These are phyloP conservation scores for Dasyornis broadbenti DNA, from an alignment of 2,113 vertebrate genomes.

Conservation along the genomic window DNA sequence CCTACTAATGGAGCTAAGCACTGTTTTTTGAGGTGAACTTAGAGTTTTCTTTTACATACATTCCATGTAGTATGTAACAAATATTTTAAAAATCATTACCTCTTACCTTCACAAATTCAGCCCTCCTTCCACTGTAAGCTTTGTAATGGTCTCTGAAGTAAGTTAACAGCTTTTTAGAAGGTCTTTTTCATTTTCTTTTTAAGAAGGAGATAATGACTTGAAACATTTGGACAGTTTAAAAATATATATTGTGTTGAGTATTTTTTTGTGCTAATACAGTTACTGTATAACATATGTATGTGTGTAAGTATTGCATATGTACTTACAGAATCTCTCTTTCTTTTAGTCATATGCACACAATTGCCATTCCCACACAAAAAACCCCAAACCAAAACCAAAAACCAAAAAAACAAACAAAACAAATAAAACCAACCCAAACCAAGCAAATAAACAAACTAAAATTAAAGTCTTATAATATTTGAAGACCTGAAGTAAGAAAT, in stretches of 20 bases:
- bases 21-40: background rate
- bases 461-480: background rate
- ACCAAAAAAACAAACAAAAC: background rate
- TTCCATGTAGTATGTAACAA: background rate
- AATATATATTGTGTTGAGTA: background rate
- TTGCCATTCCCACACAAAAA: background rate
- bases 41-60: background rate
- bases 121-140: background rate
- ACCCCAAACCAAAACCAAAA: background rate
- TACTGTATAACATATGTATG: background rate
- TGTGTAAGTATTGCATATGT: background rate
- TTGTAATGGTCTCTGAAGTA: background rate
- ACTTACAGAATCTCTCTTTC: background rate
- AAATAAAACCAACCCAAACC: background rate
- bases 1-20: background rate
- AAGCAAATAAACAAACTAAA: background rate
- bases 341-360: background rate
- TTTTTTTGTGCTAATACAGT: background rate
- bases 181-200: accelerated
- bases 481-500: background rate
- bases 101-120: background rate
- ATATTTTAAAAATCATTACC: background rate
- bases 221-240: background rate
- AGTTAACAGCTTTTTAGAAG: background rate
- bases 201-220: background rate